Evolutionary conservation across 1,140 invertebrate genomes (phyloP), one percentile per base, ranked within the genome.

Genomic region (Anoplolepis gracilipes): DNA sequence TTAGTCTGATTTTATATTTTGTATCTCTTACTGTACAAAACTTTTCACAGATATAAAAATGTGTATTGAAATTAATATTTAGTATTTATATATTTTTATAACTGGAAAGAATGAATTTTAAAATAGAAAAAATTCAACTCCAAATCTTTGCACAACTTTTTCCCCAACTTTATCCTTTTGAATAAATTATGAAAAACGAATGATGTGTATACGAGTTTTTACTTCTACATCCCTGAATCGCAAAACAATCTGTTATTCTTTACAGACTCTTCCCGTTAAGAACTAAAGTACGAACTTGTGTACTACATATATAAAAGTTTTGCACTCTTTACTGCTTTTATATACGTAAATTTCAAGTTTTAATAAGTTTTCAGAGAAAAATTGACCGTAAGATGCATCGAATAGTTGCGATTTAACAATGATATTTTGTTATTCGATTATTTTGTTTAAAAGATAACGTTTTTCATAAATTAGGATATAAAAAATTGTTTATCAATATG

Each of bases 351-450:
- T 25, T 25, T 22, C n/a, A 36, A 75, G 53, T 75, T 39, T 39
- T 11, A 57, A 36, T 55, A 30, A 19, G n/a, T 25, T 39, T 36
- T 39, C 36, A 42, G 53, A 42, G 73, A 39, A 42, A 6, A 28
- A 76, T 39, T 36, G 49, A 75, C 61, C 33, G 73, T 33, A 59
- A 59, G 53, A 73, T 55, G n/a, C 30, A 36, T 22, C 11, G 53
- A 73, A 73, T 73, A 25, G 69, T 75, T n/a, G n/a, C n/a, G n/a
- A n/a, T n/a, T 36, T 19, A 76, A 76, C 53, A 46, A 55, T n/a
- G 10, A 25, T 75, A 59, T 59, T 39, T 59, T 28, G n/a, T 30
- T 39, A 25, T 30, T 46, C 25, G 25, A 62, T 61, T 13, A 30
- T 42, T 62, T 42, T 42, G 33, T 11, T 39, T 13, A 11, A 33